These are phyloP conservation scores for Pelosia muscerda DNA, from an alignment of 2,888 invertebrate genomes.

Conservation along the genomic window DNA sequence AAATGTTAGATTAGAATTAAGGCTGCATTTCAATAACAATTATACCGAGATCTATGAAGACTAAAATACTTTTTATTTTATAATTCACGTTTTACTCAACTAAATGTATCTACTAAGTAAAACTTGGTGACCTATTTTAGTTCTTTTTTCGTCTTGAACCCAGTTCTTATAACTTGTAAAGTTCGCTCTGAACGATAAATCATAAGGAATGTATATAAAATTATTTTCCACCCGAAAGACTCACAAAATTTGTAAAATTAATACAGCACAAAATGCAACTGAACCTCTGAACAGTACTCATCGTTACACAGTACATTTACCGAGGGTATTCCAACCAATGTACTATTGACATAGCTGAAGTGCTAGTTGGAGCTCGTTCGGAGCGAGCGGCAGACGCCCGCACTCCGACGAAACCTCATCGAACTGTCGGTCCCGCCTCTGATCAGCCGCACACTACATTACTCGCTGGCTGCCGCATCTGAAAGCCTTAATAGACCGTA, in stretches of 20 bases:
- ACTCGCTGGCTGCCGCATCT: constrained; percentile 24
- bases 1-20: not conserved
- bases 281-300: constrained; percentile 12
- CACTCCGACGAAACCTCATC: constrained; percentile 9
- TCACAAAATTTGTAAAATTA: not conserved
- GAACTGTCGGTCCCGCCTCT: constrained; percentile 21
- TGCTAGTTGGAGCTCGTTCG: constrained; percentile 12
- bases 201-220: not conserved
- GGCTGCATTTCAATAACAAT: not conserved
- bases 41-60: not conserved
- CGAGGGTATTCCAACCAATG: constrained; percentile 1
- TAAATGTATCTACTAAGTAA: not conserved
- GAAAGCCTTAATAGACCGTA: constrained; percentile 37
- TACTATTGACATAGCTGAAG: constrained; percentile 14
- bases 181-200: not conserved
- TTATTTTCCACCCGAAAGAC: not conserved
- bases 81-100: not conserved
- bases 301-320: constrained; percentile 14
- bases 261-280: not conserved
- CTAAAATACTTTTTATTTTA: not conserved
- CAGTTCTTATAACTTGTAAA: not conserved
- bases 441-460: constrained; percentile 30
- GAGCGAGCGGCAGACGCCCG: not conserved
- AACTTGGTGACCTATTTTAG: not conserved
- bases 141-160: not conserved